These are phyloP conservation scores for Plumapathes pennacea DNA, from an alignment of 92 coral and sea anemone genomes.

Conservation along the genomic window DNA sequence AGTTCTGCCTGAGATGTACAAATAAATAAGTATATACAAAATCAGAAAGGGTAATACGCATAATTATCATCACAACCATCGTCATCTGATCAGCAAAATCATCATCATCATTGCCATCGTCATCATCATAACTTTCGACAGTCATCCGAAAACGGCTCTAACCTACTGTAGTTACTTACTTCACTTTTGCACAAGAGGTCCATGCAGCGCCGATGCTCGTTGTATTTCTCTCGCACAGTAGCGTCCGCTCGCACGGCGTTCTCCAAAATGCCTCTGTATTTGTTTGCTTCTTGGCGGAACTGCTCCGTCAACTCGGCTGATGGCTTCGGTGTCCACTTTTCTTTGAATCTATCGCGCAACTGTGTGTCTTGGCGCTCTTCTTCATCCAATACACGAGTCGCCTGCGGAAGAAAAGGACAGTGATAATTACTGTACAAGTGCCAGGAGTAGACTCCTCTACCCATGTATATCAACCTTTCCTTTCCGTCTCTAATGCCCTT, in stretches of 20 bases:
- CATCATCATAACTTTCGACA: background rate
- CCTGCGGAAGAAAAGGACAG: conserved; percentile 53
- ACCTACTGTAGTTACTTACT: conserved; percentile 27
- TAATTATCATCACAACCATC: background rate
- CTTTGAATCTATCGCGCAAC: conserved; percentile 82
- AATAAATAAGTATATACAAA: background rate
- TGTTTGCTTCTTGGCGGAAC: conserved; percentile 80
- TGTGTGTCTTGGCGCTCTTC: conserved; percentile 97
- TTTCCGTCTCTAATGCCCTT: too few species aligned
- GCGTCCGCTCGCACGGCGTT: conserved; percentile 92
- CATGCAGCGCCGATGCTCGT: conserved; percentile 75
- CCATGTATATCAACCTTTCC: too few species aligned
- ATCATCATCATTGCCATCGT: background rate
- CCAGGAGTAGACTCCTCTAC: too few species aligned
- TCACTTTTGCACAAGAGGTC: conserved; percentile 89
- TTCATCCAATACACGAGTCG: conserved; percentile 83
- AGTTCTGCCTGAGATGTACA: conserved; percentile 62
- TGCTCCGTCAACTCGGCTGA: conserved; percentile 87
- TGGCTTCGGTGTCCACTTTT: conserved; percentile 94
- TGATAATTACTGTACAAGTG: too few species aligned
- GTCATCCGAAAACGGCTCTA: background rate
- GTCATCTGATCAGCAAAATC: background rate
- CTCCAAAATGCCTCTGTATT: conserved; percentile 82
- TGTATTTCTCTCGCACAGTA: conserved; percentile 89
- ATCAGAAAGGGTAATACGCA: background rate